Base-by-base conservation (phyloP, 2,113 vertebrate genomes). In the Phaetusa simplex region DNA sequence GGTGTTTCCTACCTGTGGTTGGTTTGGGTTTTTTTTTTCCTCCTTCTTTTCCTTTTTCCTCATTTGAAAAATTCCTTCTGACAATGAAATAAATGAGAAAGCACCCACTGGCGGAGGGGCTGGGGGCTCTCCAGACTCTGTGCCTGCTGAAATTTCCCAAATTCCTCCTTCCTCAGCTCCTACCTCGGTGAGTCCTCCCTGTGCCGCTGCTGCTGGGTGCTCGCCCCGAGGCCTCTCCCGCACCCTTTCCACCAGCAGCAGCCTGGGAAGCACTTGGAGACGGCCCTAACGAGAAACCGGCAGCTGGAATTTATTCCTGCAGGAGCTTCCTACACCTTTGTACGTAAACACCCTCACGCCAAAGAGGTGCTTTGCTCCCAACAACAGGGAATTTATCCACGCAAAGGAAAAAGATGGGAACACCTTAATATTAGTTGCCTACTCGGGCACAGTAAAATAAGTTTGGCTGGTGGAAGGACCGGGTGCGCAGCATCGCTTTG, bases 51-150 rank as follows among this genome's bases (percentile, higher is more conserved):
- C 5, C 14, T 49, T 32, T 66, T 67, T 50, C 26, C 27, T 80
- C 29, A 11, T 23, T 82, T 66, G 32, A 82, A 78, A 93, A 91
- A 84, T 71, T 79, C 36, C 13, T 79, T 50, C 85, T 87, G 14
- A 38, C 13, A 9, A 5, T 11, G n/a, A 70, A 78, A 66, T n/a
- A 71, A 45, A 82, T 12, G 19, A 19, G 30, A 53, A 71, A 59
- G 20, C 21, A 30, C 40, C 47, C 14, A 2, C 21, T 8, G 15
- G 18, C 0, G 0, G 65, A 26, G 36, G 34, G 40, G 55, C 26
- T 58, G 72, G 59, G 42, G 52, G 67, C 11, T 94, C 34, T 29
- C 24, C 5, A 7, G 7, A n/a, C 20, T 22, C 58, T 11, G 11
- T 14, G 32, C 27, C 36, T 49, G 27, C 30, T 64, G 73, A 71